Percentiles rank a stretch among this genome's conserved stretches.
phyloP scores from a whole-genome alignment of 1,140 invertebrate genomes.

The Zaprionus davidi region DNA sequence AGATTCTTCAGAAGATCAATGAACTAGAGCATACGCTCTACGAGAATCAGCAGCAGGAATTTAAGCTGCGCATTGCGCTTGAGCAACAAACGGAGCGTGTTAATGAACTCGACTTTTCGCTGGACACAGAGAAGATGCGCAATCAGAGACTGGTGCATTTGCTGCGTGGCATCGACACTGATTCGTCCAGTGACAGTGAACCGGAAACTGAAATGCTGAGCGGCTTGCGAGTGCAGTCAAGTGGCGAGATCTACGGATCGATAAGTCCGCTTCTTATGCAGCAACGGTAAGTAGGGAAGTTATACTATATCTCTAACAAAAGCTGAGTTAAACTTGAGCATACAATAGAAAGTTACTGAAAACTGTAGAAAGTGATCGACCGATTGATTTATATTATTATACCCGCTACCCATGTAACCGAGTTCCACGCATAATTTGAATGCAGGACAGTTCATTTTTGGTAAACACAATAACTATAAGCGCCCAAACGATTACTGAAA shows the following conservation, averaged over 20 bases:
- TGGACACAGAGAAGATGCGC: slow-evolving; percentile 64
- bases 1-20: slow-evolving; percentile 58
- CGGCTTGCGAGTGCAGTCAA: slow-evolving; percentile 19
- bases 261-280: slow-evolving; percentile 80
- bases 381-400: too few species aligned
- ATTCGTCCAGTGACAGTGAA: slow-evolving; percentile 47
- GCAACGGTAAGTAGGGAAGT: slow-evolving; percentile 60
- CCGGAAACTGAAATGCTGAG: slow-evolving; percentile 11
- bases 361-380: too few species aligned
- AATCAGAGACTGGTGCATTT: slow-evolving; percentile 66
- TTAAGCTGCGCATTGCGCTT: slow-evolving; percentile 67
- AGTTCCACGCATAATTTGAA: too few species aligned
- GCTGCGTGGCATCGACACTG: slow-evolving; percentile 52
- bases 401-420: too few species aligned
- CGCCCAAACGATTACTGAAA: too few species aligned
- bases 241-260: slow-evolving; percentile 42
- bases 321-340: too few species aligned
- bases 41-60: slow-evolving; percentile 73
- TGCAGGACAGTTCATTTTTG: too few species aligned
- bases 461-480: too few species aligned
- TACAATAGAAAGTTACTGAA: too few species aligned
- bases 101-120: slow-evolving; percentile 60
- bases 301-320: neutral
- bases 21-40: slow-evolving; percentile 69
- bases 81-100: slow-evolving; percentile 60